Conservation (phyloP, 2,797 vertebrate genomes). For the Eospalax fontanierii region DNA sequence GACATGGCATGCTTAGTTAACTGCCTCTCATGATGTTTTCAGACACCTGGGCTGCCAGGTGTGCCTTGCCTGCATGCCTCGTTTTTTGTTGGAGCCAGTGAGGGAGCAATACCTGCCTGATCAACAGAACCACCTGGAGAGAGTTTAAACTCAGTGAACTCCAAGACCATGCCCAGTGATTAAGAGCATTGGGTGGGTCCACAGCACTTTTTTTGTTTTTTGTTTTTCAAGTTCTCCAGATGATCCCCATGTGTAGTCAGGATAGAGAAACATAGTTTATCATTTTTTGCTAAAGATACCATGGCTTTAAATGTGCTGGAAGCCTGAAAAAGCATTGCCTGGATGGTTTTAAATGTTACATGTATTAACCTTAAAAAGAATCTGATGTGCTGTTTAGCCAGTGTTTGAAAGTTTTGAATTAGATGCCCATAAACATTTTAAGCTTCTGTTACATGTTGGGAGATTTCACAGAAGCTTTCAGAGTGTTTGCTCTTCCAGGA, state of each 20-base stretch:
- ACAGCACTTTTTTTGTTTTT: too few relatives aligned
- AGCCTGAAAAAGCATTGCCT: constrained; percentile 33
- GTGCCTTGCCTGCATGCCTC: background rate
- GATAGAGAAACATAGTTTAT: constrained; percentile 61
- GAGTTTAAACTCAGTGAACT: constrained; percentile 6
- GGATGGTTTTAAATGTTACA: constrained; percentile 38
- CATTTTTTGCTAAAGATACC: constrained; percentile 60
- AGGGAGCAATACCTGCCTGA: background rate
- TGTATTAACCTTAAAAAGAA: constrained; percentile 34
- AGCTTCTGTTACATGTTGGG: constrained; percentile 39
- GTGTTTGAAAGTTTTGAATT: constrained; percentile 27
- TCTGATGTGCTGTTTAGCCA: constrained; percentile 17
- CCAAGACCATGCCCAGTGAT: background rate
- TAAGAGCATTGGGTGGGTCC: background rate
- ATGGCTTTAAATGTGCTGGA: constrained; percentile 58
- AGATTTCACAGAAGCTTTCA: constrained; percentile 60
- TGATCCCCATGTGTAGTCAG: constrained; percentile 43
- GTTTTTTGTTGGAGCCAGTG: background rate
- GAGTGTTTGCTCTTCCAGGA: constrained; percentile 56
- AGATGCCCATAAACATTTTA: constrained; percentile 55
- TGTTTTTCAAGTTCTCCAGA: constrained; percentile 62
- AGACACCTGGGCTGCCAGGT: background rate
- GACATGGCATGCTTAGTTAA: constrained; percentile 22
- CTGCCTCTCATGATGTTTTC: constrained; percentile 25
- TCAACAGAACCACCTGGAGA: background rate